Evolutionary conservation across 2,797 vertebrate species (phyloP), one percentile per base, ranked within the genome.

Genomic region (Alfaro cultratus): DNA sequence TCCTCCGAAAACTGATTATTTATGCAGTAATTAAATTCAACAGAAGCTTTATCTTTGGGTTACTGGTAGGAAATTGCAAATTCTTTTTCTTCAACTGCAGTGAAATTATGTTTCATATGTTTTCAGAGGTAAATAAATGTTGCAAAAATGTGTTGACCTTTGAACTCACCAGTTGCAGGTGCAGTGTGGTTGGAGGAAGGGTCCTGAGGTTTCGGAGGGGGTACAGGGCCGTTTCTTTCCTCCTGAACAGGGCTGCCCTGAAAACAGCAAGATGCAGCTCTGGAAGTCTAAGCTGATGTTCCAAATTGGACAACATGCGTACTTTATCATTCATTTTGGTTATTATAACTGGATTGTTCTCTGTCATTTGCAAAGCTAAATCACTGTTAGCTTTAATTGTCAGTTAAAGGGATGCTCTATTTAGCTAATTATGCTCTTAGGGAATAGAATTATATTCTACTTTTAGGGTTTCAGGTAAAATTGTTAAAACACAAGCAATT

Each of bases 211-310:
- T 95, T 97, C 10, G 93, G 87, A 53, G 92, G 82, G n/a, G 95
- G 92, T 68, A 97, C 83, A 0, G 96, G 97, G 0, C 97, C 97
- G 1, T 98, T 99, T 78, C 95, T 95, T 90, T 97, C 97, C 87
- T 98, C 97, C 26, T 60, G 87, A 31, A 90, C 77, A 0, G 93
- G 89, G 67, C 81, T 10, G n/a, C 78, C 89, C 96, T 96, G 87
- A 53, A 77, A 72, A 85, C 41, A 0, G 74, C 9, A 12, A 73
- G 0, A 43, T 2, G 5, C 26, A 7, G 71, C 16, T n/a, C 8
- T 53, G 53, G 26, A 43, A 36, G 68, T 18, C 4, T 64, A 3
- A 45, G 9, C 47, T 51, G 12, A 57, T 29, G 26, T 36, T 23
- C 26, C 26, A 45, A 46, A 45, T 6, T 10, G 34, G 16, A 39